Conservation (phyloP, 37 sponge, comb jelly and placozoan genomes). For the Crambe crambe region DNA sequence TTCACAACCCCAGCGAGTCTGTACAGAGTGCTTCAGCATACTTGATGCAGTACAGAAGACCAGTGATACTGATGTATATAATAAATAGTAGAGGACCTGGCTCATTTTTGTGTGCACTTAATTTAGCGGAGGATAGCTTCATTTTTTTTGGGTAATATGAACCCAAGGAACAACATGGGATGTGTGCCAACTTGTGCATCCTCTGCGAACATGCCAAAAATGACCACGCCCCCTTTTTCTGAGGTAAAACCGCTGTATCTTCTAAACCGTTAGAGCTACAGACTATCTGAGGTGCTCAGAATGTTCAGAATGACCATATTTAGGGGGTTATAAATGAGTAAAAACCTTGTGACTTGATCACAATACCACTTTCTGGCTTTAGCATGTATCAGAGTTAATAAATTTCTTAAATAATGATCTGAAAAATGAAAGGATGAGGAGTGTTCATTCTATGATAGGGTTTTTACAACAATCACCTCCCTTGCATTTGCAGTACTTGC, state of each 20-base stretch:
- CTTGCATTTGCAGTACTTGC: slow-evolving; percentile 2
- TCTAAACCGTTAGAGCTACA: too few relatives aligned
- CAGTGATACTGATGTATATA: too few relatives aligned
- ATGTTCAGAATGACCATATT: too few relatives aligned
- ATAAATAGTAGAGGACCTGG: neutral
- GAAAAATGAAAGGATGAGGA: neutral
- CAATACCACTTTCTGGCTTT: neutral
- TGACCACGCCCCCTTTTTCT: too few relatives aligned
- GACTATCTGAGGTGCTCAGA: too few relatives aligned
- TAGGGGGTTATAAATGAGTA: neutral
- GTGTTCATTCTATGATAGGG: slow-evolving; percentile 8
- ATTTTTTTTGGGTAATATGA: too few relatives aligned
- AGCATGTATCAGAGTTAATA: neutral
- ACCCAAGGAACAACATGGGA: neutral
- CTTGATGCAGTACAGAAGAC: too few relatives aligned
- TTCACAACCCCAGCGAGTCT: too few relatives aligned
- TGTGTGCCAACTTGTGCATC: neutral
- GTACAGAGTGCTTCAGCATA: too few relatives aligned
- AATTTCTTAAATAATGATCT: neutral
- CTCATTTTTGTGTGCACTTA: neutral
- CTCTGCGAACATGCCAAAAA: neutral
- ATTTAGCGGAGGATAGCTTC: too few relatives aligned
- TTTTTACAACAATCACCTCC: slow-evolving; percentile 2
- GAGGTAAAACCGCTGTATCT: neutral
- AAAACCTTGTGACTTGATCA: neutral